Evolutionary conservation across 2,888 invertebrate species (phyloP).

Genomic region (Tipula confusa): DNA sequence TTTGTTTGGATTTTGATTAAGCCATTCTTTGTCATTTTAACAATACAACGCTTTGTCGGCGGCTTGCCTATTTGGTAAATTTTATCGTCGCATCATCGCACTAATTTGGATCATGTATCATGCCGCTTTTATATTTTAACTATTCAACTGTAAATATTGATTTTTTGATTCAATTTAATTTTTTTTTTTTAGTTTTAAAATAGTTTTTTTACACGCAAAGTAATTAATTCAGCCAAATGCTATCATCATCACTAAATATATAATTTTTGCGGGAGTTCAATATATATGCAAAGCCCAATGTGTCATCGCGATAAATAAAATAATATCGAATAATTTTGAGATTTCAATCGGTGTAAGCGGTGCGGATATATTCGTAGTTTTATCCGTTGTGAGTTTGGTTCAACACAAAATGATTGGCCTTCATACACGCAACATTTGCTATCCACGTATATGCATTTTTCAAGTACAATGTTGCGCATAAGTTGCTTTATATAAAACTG

Average conservation of each 20-base stretch:
- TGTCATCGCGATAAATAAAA: not conserved
- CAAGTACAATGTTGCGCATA: constrained; percentile 25
- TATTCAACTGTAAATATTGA: not conserved
- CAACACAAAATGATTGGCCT: not conserved
- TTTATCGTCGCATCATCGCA: not conserved
- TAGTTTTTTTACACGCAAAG: not conserved
- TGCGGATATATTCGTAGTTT: too few relatives aligned
- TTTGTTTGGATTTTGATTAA: not conserved
- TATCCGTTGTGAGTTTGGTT: not conserved
- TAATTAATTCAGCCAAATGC: not conserved
- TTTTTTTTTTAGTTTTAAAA: not conserved
- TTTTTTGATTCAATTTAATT: not conserved
- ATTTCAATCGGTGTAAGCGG: too few relatives aligned
- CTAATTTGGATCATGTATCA: not conserved
- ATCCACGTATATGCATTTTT: not conserved
- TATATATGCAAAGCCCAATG: not conserved
- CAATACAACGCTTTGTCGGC: not conserved
- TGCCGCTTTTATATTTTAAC: not conserved
- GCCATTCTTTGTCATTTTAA: not conserved
- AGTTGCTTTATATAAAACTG: not conserved
- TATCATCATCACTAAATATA: not conserved
- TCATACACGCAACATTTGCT: not conserved
- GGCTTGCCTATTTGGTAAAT: not conserved
- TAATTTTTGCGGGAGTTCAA: not conserved
- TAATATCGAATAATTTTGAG: not conserved